Base-by-base conservation (phyloP, 2,113 vertebrate species). In the Procavia capensis region DNA sequence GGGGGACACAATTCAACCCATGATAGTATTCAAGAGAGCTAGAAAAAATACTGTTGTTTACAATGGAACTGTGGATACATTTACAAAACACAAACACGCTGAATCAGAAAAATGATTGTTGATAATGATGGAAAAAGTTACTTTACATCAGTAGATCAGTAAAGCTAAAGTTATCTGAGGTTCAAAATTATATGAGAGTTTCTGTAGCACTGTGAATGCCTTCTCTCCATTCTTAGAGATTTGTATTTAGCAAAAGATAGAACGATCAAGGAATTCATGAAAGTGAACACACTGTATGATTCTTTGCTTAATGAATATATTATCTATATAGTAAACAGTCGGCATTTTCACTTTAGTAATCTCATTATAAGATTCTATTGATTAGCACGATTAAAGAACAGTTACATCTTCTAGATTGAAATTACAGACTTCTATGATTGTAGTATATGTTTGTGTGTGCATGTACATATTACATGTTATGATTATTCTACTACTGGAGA, bases 271-370 rank as follows among this genome's bases (percentile, higher is more conserved):
- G 9, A 36, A 87, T 54, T 93, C 80, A 39, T 47, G 13, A 31
- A 83, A 84, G 64, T 70, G 19, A 57, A 19, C 13, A 45, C 4
- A 39, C 39, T 25, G 25, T 81, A 76, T 13, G 9, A 39, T 50
- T 85, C 41, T 88, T 84, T 80, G n/a, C 27, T 87, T 84, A 93
- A 74, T 87, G 24, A 86, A 64, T 45, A 47, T 63, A 78, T 66
- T 64, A 68, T 68, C 45, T 9, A 59, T 11, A 66, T 45, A 61
- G 34, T 43, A 66, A 39, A 64, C 14, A 2, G 31, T 45, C 29
- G 24, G 1, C 20, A 88, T 93, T 50, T 80, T 70, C 9, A 66
- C 20, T 83, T 95, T 88, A 74, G 36, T 76, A 72, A 78, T 79
- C 47, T 82, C 5, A 74, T 22, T 47, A 9, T 50, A 90, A 90